phyloP scores from a whole-genome alignment of 2,888 invertebrate genomes.

The Synergus japonicus region DNA sequence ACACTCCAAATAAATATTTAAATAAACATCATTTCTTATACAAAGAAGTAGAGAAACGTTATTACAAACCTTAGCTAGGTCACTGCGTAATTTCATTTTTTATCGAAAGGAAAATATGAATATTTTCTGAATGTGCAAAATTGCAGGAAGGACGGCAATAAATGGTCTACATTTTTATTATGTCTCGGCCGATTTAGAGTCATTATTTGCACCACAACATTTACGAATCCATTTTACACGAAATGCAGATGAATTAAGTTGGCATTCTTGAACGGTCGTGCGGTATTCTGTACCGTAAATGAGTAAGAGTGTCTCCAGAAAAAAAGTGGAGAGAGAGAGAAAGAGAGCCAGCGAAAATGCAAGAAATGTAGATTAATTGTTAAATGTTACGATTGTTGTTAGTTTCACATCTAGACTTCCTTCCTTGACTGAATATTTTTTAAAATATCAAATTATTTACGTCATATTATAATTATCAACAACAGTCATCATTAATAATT shows the following conservation, averaged over 20 bases:
- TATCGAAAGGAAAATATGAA: background rate
- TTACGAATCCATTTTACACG: background rate
- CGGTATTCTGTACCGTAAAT: slow-evolving; percentile 16
- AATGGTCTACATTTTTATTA: background rate
- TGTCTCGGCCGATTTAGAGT: background rate
- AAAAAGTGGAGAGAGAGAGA: background rate
- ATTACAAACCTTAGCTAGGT: background rate
- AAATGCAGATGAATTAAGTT: slow-evolving; percentile 9
- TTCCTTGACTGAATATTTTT: background rate
- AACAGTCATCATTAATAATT: too few relatives aligned
- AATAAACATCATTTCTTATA: background rate
- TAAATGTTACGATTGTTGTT: background rate
- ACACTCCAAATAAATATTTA: slow-evolving; percentile 39
- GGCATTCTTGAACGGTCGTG: background rate
- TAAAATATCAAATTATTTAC: background rate
- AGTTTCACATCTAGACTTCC: background rate
- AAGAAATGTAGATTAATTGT: background rate
- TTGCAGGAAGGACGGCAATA: background rate
- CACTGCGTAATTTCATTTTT: background rate
- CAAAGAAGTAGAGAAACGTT: background rate
- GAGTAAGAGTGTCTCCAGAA: slow-evolving; percentile 8
- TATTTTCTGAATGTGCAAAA: background rate
- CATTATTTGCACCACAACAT: background rate
- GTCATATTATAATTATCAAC: background rate
- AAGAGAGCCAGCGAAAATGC: slow-evolving; percentile 7